phyloP scores from a whole-genome alignment of 2,888 invertebrate species.

The Pterostichus madidus region DNA sequence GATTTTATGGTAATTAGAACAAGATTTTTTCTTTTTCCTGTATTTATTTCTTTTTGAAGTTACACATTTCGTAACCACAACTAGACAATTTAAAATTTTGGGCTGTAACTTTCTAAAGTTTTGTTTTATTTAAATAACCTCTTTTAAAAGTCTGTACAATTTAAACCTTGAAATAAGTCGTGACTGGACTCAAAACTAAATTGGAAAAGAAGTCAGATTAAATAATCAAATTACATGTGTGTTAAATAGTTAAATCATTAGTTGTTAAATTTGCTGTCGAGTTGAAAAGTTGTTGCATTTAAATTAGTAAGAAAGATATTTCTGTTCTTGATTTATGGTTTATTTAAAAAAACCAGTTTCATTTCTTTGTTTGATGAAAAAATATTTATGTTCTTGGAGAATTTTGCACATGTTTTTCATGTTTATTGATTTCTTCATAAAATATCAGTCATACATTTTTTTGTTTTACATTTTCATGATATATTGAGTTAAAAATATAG shows the following conservation, averaged over 20 bases:
- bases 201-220: slow-evolving; percentile 28
- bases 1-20: not conserved
- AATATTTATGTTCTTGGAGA: not conserved
- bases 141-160: not conserved
- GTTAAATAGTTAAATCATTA: slow-evolving; percentile 15
- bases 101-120: slow-evolving; percentile 19
- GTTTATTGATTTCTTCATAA: not conserved
- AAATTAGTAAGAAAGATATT: not conserved
- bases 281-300: slow-evolving; percentile 4
- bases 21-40: too few species aligned
- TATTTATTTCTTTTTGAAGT: not conserved
- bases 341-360: too few species aligned
- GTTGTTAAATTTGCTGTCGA: slow-evolving; percentile 6
- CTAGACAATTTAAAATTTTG: slow-evolving; percentile 10
- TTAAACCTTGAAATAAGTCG: slow-evolving; percentile 28
- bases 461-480: not conserved
- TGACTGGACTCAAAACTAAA: slow-evolving; percentile 38
- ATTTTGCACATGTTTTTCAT: not conserved
- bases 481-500: not conserved
- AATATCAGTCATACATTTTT: not conserved
- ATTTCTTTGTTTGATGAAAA: slow-evolving; percentile 6
- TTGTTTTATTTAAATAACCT: slow-evolving; percentile 8
- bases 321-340: not conserved
- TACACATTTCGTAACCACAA: slow-evolving; percentile 16
- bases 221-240: slow-evolving; percentile 22